Evolutionary conservation across 2,888 invertebrate species (phyloP).

Genomic region (Melieria crassipennis): DNA sequence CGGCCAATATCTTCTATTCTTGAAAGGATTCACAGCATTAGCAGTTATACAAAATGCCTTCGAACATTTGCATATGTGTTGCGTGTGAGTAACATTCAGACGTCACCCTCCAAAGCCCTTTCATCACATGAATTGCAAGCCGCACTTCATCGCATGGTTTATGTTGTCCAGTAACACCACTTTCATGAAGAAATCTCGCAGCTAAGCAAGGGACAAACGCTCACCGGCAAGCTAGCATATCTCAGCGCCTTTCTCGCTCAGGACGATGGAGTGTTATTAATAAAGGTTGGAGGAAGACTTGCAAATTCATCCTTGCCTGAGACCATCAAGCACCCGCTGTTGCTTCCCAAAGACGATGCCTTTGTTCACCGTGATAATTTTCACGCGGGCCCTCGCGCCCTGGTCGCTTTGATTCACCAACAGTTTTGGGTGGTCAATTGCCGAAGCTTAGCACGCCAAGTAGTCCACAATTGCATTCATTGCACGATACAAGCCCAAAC

Average conservation of each 20-base stretch:
- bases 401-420: constrained; percentile 38
- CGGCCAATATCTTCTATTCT: no score
- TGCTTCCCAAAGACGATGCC: background rate
- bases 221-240: background rate
- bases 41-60: background rate
- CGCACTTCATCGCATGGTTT: background rate
- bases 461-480: constrained; percentile 31
- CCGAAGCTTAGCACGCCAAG: constrained; percentile 18
- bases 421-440: constrained; percentile 26
- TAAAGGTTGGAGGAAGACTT: background rate
- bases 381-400: constrained; percentile 32
- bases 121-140: background rate
- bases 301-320: background rate
- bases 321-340: background rate
- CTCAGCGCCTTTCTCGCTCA: no score
- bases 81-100: background rate
- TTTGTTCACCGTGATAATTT: constrained; percentile 21
- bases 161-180: no score
- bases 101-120: background rate
- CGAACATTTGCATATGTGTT: constrained; percentile 1
- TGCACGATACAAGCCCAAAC: constrained; percentile 35
- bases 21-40: no score
- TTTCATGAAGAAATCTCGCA: background rate
- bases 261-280: no score
- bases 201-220: background rate